phyloP scores from a whole-genome alignment of 2,888 invertebrate species.

The Epinotia bilunana region DNA sequence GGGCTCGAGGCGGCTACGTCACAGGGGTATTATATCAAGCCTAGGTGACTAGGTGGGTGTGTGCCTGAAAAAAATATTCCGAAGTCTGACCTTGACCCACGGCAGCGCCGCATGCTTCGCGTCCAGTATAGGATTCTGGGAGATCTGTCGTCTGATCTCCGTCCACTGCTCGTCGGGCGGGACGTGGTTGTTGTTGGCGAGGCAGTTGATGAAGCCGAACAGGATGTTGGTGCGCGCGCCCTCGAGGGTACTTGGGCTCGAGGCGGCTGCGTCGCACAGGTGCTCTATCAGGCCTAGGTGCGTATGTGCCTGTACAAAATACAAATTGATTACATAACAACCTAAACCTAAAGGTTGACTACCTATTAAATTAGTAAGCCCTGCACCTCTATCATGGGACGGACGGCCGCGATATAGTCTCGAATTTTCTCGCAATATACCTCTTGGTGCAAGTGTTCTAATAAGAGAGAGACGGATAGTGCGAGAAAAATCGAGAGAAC shows the following conservation, averaged over 20 bases:
- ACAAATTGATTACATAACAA: background rate
- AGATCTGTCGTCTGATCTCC: constrained; percentile 71
- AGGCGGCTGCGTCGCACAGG: constrained; percentile 75
- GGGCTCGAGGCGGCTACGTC: too few species aligned
- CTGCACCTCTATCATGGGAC: too few species aligned
- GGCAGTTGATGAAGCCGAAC: constrained; percentile 79
- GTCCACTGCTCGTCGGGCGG: constrained; percentile 82
- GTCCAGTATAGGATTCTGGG: constrained; percentile 68
- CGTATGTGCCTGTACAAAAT: constrained; percentile 79
- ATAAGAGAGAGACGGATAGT: too few species aligned
- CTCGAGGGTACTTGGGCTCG: constrained; percentile 69
- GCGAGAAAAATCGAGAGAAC: too few species aligned
- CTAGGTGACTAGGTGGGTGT: too few species aligned
- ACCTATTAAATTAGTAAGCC: too few species aligned
- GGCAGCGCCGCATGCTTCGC: constrained; percentile 71
- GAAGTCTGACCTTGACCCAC: constrained; percentile 54
- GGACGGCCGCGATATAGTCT: too few species aligned
- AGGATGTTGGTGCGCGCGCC: constrained; percentile 71
- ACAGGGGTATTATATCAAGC: too few species aligned
- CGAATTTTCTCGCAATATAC: too few species aligned
- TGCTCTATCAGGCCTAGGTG: constrained; percentile 85
- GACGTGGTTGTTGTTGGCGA: constrained; percentile 85
- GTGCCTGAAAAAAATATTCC: background rate
- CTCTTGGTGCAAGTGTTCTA: too few species aligned
- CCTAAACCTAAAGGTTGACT: too few species aligned